Base-by-base conservation (phyloP, 2,113 vertebrate species). In the Pelobates fuscus region DNA sequence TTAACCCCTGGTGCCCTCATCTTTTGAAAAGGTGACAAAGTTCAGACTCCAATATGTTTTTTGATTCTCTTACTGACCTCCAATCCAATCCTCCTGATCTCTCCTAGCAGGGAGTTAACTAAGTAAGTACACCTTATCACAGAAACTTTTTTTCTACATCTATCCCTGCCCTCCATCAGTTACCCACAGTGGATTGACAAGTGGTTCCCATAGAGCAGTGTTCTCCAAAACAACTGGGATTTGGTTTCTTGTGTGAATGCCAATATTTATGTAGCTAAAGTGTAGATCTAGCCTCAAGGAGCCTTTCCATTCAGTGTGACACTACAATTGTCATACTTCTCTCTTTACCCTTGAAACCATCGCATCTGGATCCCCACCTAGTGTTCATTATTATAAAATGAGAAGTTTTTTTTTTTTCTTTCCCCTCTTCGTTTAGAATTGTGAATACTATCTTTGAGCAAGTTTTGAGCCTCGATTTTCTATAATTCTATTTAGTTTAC, bases 1-100 rank as follows among this genome's bases (percentile, higher is more conserved):
- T 96, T 99, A 98, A 98, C 97, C 96, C 98, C 93, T 96, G 94
- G 88, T 91, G 87, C 92, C 88, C 91, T 91, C 93, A 90, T 92
- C 92, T 90, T 89, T 92, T 67, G 91, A 86, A 89, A 86, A 92
- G 93, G 92, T 94, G 94, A 95, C 87, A 90, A 91, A 93, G 95
- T 96, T 95, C 96, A 96, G 90, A 91, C 25, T 91, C 90, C 93
- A 89, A 92, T 92, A 90, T 93, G 93, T 92, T 91, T 91, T 88
- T 14, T 91, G 90, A 88, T 92, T 65, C 90, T 66, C 63, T 67
- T 41, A 46, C 26, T 76, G 54, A 49, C 95, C 93, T 89, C 88
- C 87, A 91, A 94, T 87, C 92, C 89, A 84, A 91, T 67, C 87
- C 88, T 86, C 90, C 94, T 93, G 91, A 91, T 91, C 82, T 91